phyloP scores from a whole-genome alignment of 2,113 vertebrate species.

The Pelmatolapia mariae region DNA sequence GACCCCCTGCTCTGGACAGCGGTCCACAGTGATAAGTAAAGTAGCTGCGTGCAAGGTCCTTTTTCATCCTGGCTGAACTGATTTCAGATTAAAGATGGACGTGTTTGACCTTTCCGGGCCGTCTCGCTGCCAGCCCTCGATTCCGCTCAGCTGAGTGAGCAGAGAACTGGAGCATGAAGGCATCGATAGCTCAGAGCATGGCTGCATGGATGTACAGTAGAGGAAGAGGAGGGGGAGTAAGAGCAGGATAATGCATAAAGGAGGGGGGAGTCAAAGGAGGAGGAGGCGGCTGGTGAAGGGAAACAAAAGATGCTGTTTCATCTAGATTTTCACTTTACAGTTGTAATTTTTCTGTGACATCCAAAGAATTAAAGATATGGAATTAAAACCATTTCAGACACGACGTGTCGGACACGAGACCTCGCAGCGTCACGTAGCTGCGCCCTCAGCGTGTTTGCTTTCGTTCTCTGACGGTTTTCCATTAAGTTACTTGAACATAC shows the following conservation, averaged over 20 bases:
- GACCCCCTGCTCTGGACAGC: background rate
- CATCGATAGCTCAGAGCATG: background rate
- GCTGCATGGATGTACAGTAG: background rate
- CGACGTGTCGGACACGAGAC: background rate
- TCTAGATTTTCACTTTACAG: background rate
- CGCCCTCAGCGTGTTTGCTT: background rate
- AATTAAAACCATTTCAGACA: background rate
- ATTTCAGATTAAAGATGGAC: background rate
- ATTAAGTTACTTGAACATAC: too few species aligned
- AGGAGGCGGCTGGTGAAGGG: background rate
- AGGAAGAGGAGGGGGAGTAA: background rate
- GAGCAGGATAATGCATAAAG: background rate
- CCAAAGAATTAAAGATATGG: background rate
- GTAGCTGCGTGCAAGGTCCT: fast-evolving
- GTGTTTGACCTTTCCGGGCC: background rate
- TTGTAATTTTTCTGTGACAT: background rate
- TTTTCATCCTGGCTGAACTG: background rate
- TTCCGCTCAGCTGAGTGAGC: slow-evolving; percentile 11
- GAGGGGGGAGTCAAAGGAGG: background rate
- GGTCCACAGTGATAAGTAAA: background rate
- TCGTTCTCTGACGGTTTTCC: background rate
- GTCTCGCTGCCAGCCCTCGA: background rate
- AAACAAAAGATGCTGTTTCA: background rate
- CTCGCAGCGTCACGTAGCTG: background rate
- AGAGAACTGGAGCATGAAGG: slow-evolving; percentile 31